These are phyloP conservation scores for Manis javanica DNA, from an alignment of 2,797 vertebrate species.

Conservation along the genomic window DNA sequence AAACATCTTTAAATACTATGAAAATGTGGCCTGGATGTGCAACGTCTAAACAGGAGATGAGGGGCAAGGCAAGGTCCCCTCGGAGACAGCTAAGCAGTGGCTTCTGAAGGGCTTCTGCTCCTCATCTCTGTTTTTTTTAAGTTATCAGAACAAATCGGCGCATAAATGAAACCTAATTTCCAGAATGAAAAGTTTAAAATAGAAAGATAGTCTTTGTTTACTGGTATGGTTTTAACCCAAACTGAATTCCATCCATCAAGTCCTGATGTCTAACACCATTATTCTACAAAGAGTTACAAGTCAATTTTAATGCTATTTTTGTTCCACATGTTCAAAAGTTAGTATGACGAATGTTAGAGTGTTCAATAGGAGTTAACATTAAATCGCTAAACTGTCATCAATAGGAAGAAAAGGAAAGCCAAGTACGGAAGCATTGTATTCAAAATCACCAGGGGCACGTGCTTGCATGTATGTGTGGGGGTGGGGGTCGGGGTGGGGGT, in stretches of 20 bases:
- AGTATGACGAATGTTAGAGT: not conserved
- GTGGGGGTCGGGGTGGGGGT: not conserved
- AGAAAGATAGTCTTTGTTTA: not conserved
- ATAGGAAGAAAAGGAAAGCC: not conserved
- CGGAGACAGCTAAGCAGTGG: slow-evolving; percentile 31
- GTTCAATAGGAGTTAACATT: not conserved
- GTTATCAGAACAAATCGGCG: not conserved
- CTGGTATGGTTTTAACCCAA: not conserved
- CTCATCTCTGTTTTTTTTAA: not conserved
- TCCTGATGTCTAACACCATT: not conserved
- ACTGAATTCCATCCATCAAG: not conserved
- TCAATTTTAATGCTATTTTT: not conserved
- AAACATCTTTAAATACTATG: slow-evolving; percentile 70
- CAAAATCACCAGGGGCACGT: not conserved
- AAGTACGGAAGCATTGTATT: not conserved
- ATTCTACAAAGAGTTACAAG: not conserved
- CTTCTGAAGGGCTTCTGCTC: slow-evolving; percentile 60
- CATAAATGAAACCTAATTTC: not conserved
- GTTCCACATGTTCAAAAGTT: not conserved
- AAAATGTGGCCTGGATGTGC: slow-evolving; percentile 58
- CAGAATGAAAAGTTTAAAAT: not conserved
- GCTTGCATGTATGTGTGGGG: too few relatives aligned
- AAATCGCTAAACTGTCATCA: too few relatives aligned
- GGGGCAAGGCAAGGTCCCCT: slow-evolving; percentile 19
- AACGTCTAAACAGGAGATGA: slow-evolving; percentile 46